Conservation (phyloP, 2,797 vertebrate species). For the Pseudochirops cupreus region DNA sequence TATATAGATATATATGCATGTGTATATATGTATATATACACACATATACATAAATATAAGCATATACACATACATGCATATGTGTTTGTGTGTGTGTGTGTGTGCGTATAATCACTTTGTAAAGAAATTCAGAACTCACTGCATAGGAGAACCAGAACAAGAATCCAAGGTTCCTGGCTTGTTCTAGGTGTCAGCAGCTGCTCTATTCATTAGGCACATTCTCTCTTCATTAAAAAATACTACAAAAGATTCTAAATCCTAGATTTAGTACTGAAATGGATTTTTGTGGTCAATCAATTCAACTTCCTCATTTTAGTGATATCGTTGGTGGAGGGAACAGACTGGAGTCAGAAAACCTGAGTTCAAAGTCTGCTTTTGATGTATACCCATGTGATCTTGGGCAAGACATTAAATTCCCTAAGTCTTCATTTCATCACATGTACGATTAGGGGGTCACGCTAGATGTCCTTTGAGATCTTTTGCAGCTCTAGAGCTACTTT, state of each 20-base stretch:
- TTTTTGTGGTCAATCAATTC: neutral
- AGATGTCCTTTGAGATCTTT: no score
- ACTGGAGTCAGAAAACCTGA: neutral
- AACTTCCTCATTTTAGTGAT: slow-evolving; percentile 17
- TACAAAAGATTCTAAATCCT: slow-evolving; percentile 51
- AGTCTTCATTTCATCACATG: neutral
- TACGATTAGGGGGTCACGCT: no score
- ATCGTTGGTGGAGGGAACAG: neutral
- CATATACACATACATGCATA: no score
- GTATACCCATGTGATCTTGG: neutral
- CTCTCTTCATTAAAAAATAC: slow-evolving; percentile 68
- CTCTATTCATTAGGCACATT: neutral
- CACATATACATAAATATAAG: no score
- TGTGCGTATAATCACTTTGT: neutral
- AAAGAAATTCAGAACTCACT: neutral
- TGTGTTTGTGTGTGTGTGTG: no score
- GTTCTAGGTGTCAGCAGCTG: neutral
- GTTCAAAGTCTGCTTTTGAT: neutral
- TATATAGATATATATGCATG: neutral
- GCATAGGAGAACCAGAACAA: neutral
- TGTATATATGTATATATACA: no score
- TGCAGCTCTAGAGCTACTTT: no score
- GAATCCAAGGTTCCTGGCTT: neutral
- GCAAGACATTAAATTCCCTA: neutral
- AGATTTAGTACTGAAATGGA: neutral